Percentiles rank a stretch among this genome's conserved stretches.
phyloP scores from a whole-genome alignment of 2,888 invertebrate species.

The Platycheirus albimanus region DNA sequence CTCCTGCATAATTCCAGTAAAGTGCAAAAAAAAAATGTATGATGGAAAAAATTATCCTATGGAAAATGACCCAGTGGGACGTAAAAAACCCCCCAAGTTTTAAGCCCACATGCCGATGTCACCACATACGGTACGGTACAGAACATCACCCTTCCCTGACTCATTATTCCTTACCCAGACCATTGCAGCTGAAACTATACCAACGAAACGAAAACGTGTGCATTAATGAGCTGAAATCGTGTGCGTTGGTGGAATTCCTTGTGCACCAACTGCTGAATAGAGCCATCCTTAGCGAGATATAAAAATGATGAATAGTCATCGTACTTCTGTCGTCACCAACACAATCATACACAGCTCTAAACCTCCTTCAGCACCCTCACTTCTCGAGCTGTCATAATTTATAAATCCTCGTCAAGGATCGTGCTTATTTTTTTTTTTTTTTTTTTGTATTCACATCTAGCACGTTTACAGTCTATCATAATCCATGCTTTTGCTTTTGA shows the following conservation, averaged over 20 bases:
- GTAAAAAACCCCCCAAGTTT: not conserved
- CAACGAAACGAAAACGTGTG: constrained; percentile 2
- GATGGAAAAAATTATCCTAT: constrained; percentile 46
- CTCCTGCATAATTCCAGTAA: not conserved
- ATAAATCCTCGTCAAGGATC: constrained; percentile 48
- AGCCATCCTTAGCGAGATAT: constrained; percentile 26
- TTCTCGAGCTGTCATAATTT: not conserved
- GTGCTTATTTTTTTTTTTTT: constrained; percentile 26
- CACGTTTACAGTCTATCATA: constrained; percentile 52
- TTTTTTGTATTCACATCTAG: constrained; percentile 30
- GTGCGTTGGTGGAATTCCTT: constrained; percentile 47
- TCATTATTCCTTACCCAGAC: constrained; percentile 11
- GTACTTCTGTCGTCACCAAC: constrained; percentile 16
- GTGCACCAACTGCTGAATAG: constrained; percentile 44
- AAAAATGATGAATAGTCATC: constrained; percentile 57
- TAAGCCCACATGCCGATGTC: constrained; percentile 15
- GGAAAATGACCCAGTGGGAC: constrained; percentile 64
- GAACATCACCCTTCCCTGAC: not conserved
- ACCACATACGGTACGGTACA: not conserved
- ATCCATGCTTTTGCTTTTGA: constrained; percentile 50
- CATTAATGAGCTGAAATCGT: constrained; percentile 69
- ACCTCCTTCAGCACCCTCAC: not conserved
- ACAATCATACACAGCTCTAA: constrained; percentile 4
- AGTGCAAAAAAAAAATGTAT: constrained; percentile 30
- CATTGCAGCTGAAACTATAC: constrained; percentile 41